Base-by-base conservation (phyloP, 2,113 vertebrate genomes). In the Tachuris rubrigastra region DNA sequence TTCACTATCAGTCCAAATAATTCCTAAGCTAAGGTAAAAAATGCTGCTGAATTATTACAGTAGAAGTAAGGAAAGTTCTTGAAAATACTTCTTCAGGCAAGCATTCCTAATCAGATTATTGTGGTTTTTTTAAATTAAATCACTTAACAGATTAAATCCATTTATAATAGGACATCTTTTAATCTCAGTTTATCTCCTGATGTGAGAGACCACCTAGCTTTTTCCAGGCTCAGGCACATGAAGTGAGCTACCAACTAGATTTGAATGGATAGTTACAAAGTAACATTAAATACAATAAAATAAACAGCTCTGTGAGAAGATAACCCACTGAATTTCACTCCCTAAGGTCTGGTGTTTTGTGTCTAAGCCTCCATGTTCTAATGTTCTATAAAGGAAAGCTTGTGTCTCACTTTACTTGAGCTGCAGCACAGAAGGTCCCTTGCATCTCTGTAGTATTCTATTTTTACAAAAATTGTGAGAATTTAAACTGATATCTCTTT, bases 1-100 rank as follows among this genome's bases (percentile, higher is more conserved):
- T 95, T 97, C 87, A 90, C 87, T 95, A 73, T 66, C 75, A 73
- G 71, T 52, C 73, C 95, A 94, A 97, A 96, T 95, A 97, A 97
- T 91, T 96, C 83, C 81, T 72, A 95, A 95, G 85, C 72, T 93
- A 89, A 27, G 53, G 62, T 56, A 77, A 77, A 55, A 91, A 59
- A 86, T 28, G 41, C 27, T 12, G 55, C 8, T 13, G 35, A 86
- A 86, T 65, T 49, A 80, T 46, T 75, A 68, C 55, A 95, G 82
- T 73, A 94, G 96, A 96, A 86, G 73, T 87, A 91, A 96, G 73
- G 55, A 76, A 49, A 84, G 44, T 90, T 35, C 55, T 91, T 65
- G 25, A 87, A 89, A 87, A 96, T 35, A 63, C 14, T 7, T 76
- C 90, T 79, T 88, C 8, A 31, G 94, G 22, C 19, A 97, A 87